These are phyloP conservation scores for Calameuta idolon DNA, from an alignment of 2,888 invertebrate species.

Conservation along the genomic window DNA sequence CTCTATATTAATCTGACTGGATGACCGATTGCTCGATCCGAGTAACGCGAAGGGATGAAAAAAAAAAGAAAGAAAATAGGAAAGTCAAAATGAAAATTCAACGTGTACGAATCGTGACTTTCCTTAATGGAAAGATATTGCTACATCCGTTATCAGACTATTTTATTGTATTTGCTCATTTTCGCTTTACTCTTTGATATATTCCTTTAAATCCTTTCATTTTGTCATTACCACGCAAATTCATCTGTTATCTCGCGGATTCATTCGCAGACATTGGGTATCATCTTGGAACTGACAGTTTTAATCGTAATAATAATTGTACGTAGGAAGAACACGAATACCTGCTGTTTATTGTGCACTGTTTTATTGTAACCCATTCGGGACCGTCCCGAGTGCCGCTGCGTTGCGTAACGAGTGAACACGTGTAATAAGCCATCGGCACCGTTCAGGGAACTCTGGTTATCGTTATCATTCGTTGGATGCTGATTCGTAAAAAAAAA, in stretches of 20 bases:
- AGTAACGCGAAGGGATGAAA: neutral
- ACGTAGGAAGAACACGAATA: neutral
- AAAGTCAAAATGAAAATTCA: no score
- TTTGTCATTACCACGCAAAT: neutral
- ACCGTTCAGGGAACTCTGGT: neutral
- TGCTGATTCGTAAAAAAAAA: neutral
- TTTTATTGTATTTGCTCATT: neutral
- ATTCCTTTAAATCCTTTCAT: neutral
- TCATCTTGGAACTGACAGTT: neutral
- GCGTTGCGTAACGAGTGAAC: neutral
- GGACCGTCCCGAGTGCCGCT: neutral
- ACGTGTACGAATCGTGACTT: neutral
- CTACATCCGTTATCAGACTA: neutral
- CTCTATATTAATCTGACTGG: neutral
- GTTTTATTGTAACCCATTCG: neutral
- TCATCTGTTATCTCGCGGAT: neutral
- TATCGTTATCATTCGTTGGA: neutral
- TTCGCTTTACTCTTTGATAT: no score
- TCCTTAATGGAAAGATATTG: neutral
- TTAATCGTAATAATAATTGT: neutral
- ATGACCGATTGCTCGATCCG: neutral
- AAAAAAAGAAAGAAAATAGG: no score
- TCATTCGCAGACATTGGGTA: neutral
- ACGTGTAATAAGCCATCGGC: neutral
- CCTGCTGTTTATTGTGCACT: neutral